These are phyloP conservation scores for Scortum barcoo DNA, from an alignment of 2,113 vertebrate genomes.

Conservation along the genomic window DNA sequence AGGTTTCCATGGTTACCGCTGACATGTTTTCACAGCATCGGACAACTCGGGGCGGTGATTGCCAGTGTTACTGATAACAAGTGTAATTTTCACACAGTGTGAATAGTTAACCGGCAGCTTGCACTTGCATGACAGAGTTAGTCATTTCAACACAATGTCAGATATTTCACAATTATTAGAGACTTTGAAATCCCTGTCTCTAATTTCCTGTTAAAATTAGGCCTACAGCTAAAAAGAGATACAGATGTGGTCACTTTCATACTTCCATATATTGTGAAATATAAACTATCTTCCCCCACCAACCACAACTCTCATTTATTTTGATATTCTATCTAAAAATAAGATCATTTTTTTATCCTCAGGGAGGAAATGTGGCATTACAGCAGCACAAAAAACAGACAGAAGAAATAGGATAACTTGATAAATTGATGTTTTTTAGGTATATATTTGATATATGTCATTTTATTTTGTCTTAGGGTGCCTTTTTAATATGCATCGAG, in stretches of 20 bases:
- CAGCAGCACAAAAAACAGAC: not conserved
- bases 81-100: not conserved
- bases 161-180: not conserved
- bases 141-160: not conserved
- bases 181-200: not conserved
- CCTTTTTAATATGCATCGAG: not conserved
- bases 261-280: not conserved
- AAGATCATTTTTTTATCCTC: not conserved
- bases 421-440: too few relatives aligned
- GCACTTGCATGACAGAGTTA: not conserved
- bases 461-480: not conserved
- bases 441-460: not conserved
- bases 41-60: not conserved
- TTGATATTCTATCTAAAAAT: too few relatives aligned
- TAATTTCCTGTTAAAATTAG: too few relatives aligned
- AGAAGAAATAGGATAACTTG: too few relatives aligned
- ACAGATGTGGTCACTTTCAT: not conserved
- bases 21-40: slow-evolving; percentile 35
- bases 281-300: too few relatives aligned
- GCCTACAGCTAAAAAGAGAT: not conserved
- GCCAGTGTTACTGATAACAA: slow-evolving; percentile 35
- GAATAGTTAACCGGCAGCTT: not conserved
- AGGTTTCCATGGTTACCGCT: slow-evolving; percentile 55
- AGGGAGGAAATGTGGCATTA: not conserved
- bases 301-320: too few relatives aligned